Conservation (phyloP, 2,888 invertebrate genomes). For the Leucophenga maculata region DNA sequence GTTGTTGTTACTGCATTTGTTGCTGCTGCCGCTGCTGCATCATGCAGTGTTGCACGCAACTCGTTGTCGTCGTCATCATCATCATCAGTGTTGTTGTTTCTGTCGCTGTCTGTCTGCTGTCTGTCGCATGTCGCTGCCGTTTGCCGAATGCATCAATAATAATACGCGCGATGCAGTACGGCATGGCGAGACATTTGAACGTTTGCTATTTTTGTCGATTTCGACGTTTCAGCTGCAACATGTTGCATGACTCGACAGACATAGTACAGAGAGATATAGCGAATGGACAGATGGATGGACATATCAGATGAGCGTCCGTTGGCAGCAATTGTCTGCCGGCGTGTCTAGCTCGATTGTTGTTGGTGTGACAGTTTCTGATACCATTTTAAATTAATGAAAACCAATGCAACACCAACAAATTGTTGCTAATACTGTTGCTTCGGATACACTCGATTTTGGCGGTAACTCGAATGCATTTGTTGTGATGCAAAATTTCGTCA, state of each 20-base stretch:
- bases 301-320: neutral
- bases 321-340: neutral
- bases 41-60: neutral
- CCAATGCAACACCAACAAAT: conserved; percentile 59
- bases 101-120: neutral
- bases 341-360: neutral
- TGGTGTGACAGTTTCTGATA: neutral
- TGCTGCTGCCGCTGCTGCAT: neutral
- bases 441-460: too few relatives aligned
- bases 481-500: too few relatives aligned
- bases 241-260: neutral
- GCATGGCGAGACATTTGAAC: conserved; percentile 7
- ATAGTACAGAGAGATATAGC: neutral
- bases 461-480: too few relatives aligned
- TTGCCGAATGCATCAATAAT: conserved; percentile 62
- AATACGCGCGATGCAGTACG: neutral
- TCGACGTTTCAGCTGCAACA: neutral
- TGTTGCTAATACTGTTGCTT: too few relatives aligned
- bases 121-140: conserved; percentile 54
- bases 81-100: neutral
- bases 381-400: conserved; percentile 61
- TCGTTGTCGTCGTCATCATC: neutral
- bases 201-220: neutral
- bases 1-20: neutral
- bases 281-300: conserved; percentile 4